Conservation (phyloP, 2,888 invertebrate species). For the Cryptops parisi region DNA sequence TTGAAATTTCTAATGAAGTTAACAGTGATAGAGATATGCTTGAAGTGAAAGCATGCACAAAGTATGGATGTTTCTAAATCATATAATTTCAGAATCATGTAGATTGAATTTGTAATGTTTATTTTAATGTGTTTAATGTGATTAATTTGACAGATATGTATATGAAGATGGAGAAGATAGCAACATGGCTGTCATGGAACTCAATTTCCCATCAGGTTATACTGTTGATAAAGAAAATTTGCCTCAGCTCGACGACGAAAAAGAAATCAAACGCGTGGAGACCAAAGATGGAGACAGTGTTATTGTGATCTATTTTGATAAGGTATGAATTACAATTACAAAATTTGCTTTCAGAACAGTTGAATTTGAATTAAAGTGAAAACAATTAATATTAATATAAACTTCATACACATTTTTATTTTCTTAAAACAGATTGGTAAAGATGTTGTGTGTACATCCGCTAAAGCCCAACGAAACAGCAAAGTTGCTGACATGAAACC, state of each 20-base stretch:
- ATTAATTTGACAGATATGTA: constrained; percentile 27
- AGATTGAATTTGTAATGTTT: too few relatives aligned
- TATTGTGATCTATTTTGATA: constrained; percentile 57
- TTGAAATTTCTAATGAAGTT: constrained; percentile 18
- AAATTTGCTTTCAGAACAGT: too few relatives aligned
- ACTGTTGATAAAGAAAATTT: constrained; percentile 55
- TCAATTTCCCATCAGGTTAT: constrained; percentile 77
- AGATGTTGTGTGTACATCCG: constrained; percentile 4
- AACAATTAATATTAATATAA: too few relatives aligned
- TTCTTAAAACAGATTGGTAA: constrained; percentile 10
- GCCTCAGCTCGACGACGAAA: constrained; percentile 26
- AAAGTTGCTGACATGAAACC: constrained; percentile 75
- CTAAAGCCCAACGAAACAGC: constrained; percentile 54
- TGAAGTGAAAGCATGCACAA: constrained; percentile 20
- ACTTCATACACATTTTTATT: too few relatives aligned
- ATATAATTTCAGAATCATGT: too few relatives aligned
- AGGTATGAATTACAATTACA: constrained; percentile 32
- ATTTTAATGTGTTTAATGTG: too few relatives aligned
- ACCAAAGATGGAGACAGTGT: constrained; percentile 49
- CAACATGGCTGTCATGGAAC: constrained; percentile 82
- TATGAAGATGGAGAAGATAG: constrained; percentile 34
- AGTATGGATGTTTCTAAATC: constrained; percentile 10
- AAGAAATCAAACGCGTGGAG: constrained; percentile 47
- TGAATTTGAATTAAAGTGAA: too few relatives aligned
- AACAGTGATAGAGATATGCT: constrained; percentile 19